Evolutionary conservation across 2,113 vertebrate genomes (phyloP).

Genomic region (Daubentonia madagascariensis): DNA sequence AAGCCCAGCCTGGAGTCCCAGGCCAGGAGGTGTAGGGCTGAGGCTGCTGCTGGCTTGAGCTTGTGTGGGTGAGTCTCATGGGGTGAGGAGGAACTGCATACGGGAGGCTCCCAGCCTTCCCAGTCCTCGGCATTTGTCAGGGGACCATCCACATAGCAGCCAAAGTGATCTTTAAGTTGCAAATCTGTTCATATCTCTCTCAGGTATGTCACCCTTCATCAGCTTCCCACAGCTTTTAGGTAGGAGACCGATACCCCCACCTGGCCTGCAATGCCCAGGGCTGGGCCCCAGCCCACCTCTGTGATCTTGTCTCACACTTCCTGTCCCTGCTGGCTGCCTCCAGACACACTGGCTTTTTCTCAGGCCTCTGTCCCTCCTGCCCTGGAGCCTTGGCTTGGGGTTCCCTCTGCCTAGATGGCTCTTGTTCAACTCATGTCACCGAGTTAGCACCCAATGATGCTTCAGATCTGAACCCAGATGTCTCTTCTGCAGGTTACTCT

Average conservation of each 20-base stretch:
- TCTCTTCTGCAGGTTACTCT: neutral
- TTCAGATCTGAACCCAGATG: neutral
- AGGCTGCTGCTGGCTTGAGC: neutral
- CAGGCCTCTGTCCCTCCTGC: neutral
- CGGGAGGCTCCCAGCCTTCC: neutral
- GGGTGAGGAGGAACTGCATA: slow-evolving; percentile 29
- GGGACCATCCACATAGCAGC: neutral
- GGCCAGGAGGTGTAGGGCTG: neutral
- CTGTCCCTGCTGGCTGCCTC: neutral
- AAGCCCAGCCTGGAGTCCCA: neutral
- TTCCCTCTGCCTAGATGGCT: neutral
- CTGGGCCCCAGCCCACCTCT: neutral
- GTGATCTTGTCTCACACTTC: neutral
- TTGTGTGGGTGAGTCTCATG: neutral
- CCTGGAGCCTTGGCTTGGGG: neutral
- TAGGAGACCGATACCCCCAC: neutral
- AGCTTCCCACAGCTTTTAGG: neutral
- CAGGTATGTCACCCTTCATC: neutral
- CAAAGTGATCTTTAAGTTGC: neutral
- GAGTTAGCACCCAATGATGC: neutral
- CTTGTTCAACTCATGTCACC: neutral
- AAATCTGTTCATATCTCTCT: neutral
- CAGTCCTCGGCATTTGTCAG: neutral
- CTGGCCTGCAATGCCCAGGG: neutral
- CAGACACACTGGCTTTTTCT: neutral